phyloP scores from a whole-genome alignment of 2,797 vertebrate species.

The Epinephelus awoara region DNA sequence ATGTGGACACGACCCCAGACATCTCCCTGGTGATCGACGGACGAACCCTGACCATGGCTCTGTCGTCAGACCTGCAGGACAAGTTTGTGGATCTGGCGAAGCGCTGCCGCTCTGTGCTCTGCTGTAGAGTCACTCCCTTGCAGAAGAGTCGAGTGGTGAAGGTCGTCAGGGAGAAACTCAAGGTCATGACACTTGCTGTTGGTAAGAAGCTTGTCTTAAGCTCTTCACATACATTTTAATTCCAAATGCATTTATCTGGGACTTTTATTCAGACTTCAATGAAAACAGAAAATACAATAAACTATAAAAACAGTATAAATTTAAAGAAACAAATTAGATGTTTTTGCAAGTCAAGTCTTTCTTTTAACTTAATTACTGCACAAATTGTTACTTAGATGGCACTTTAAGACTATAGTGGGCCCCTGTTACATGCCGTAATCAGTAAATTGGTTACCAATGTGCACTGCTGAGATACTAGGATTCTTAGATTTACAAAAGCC shows the following conservation, averaged over 20 bases:
- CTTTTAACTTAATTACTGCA: not conserved
- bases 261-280: not conserved
- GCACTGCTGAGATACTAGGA: not conserved
- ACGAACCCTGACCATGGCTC: slow-evolving; percentile 84
- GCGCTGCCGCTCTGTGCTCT: slow-evolving; percentile 90
- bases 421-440: not conserved
- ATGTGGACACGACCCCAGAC: slow-evolving; percentile 58
- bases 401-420: not conserved
- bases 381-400: not conserved
- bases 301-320: not conserved
- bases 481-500: not conserved
- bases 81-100: slow-evolving; percentile 88
- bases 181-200: slow-evolving; percentile 93
- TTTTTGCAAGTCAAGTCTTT: not conserved
- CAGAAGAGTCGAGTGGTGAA: slow-evolving; percentile 94
- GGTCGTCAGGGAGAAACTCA: slow-evolving; percentile 86
- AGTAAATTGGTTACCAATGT: not conserved
- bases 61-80: slow-evolving; percentile 88
- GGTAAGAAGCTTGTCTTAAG: slow-evolving; percentile 80
- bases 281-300: not conserved
- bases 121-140: slow-evolving; percentile 92
- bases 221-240: not conserved
- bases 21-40: slow-evolving; percentile 93
- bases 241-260: not conserved
- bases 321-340: not conserved